Evolutionary conservation across 2,113 vertebrate genomes (phyloP).

Genomic region (Dicrurus megarhynchus): DNA sequence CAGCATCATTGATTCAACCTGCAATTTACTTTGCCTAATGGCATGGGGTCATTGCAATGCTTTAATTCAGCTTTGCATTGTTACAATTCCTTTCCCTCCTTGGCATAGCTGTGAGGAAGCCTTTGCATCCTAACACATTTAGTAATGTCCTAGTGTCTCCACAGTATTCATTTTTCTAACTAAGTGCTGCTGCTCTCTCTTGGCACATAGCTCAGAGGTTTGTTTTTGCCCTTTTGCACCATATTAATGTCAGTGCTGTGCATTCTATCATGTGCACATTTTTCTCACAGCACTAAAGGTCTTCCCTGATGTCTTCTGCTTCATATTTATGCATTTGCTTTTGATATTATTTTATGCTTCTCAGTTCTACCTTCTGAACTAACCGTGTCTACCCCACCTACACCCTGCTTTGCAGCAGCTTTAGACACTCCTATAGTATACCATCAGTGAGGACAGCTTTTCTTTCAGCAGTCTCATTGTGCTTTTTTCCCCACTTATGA

Average conservation of each 20-base stretch:
- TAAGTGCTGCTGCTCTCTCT: neutral
- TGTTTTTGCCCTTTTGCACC: slow-evolving; percentile 28
- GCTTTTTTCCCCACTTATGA: neutral
- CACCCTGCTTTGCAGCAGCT: neutral
- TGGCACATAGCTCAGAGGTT: slow-evolving; percentile 4
- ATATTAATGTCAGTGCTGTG: neutral
- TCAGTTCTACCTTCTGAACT: neutral
- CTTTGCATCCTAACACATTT: slow-evolving; percentile 12
- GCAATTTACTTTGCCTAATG: slow-evolving; percentile 1
- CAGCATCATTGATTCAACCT: neutral
- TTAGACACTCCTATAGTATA: neutral
- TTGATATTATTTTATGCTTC: neutral
- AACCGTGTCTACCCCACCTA: neutral
- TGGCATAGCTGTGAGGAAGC: slow-evolving; percentile 2
- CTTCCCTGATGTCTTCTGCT: neutral
- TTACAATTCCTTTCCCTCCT: slow-evolving; percentile 27
- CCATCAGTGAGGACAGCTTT: neutral
- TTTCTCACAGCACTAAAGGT: slow-evolving; percentile 15
- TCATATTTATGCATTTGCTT: neutral
- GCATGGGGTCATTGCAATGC: neutral
- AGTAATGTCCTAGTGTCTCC: neutral
- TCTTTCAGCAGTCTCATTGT: slow-evolving; percentile 6
- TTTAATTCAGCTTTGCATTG: slow-evolving; percentile 10
- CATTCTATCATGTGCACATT: neutral
- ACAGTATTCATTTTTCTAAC: neutral